Conservation (phyloP, 2,797 vertebrate genomes). For the Propithecus deckenii region DNA sequence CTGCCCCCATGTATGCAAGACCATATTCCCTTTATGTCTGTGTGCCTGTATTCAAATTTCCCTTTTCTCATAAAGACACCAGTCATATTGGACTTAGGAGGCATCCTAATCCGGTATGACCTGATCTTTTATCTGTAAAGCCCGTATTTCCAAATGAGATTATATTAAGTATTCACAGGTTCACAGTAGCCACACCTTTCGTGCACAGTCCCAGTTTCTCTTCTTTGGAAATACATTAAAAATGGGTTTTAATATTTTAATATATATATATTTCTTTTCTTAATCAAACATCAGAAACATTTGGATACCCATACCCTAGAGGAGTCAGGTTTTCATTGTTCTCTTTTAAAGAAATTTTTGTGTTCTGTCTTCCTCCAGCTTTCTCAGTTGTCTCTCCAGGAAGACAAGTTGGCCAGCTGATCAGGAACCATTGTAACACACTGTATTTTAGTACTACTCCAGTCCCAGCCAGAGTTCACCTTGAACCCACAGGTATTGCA, state of each 20-base stretch:
- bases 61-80: neutral
- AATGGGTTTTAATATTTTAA: neutral
- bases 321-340: neutral
- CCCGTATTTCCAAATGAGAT: neutral
- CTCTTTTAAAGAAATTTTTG: neutral
- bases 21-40: neutral
- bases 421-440: neutral
- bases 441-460: neutral
- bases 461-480: neutral
- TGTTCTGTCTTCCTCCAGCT: neutral
- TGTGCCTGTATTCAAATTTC: neutral
- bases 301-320: neutral
- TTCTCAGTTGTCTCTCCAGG: neutral
- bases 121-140: neutral
- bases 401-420: neutral
- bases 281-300: neutral
- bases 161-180: neutral
- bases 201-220: neutral
- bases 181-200: neutral
- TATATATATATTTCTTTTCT: neutral
- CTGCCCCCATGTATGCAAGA: neutral
- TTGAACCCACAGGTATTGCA: neutral
- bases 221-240: neutral
- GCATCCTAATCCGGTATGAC: neutral
- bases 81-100: neutral